These are phyloP conservation scores for Proteles cristata DNA, from an alignment of 2,113 vertebrate species.

Conservation along the genomic window DNA sequence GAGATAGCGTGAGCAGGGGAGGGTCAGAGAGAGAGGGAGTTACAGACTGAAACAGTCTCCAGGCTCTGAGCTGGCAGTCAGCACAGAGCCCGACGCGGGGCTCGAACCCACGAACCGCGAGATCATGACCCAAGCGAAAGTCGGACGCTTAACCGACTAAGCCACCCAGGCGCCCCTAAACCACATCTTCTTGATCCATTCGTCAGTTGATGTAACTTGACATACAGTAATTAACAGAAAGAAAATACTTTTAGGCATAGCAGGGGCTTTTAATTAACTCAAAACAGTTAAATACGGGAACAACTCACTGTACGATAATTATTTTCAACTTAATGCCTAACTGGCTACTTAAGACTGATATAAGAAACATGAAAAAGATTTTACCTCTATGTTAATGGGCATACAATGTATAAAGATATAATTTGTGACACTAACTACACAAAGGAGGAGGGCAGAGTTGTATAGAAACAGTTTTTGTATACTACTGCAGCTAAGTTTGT, in stretches of 20 bases:
- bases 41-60: no score
- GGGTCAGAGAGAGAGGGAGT: no score
- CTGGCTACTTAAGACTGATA: constrained; percentile 84
- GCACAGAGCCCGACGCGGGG: no score
- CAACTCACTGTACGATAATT: constrained; percentile 88
- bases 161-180: neutral
- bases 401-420: constrained; percentile 28
- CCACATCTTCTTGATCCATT: no score
- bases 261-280: constrained; percentile 83
- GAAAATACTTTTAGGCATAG: constrained; percentile 74
- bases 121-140: neutral
- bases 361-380: constrained; percentile 86
- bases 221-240: constrained; percentile 43
- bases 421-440: neutral
- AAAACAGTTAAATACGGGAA: constrained; percentile 88
- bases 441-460: neutral
- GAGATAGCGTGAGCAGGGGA: no score
- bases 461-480: neutral
- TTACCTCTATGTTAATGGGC: constrained; percentile 80
- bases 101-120: neutral
- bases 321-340: constrained; percentile 87
- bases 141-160: no score
- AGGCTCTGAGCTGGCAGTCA: no score
- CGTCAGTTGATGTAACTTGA: no score
- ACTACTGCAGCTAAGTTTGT: neutral